Base-by-base conservation (phyloP, 1,140 invertebrate species). In the Cecropterus lyciades region DNA sequence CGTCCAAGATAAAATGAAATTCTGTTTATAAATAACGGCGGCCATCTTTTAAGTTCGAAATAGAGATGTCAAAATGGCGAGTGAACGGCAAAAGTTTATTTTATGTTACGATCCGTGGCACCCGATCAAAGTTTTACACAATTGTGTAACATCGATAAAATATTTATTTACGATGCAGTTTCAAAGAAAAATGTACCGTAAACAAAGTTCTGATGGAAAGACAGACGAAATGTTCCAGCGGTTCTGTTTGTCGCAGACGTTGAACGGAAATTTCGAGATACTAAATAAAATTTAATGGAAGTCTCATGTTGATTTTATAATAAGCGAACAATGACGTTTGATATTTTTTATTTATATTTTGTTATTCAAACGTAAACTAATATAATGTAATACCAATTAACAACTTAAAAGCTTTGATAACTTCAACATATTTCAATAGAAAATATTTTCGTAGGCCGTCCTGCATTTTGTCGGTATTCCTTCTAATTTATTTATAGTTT, bases 21-120 rank as follows among this genome's bases (percentile, higher is more conserved):
- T 67, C 46, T 11, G 16, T 49, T 66, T 70, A 75, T 76, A 77
- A 75, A 78, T 75, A 72, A 72, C 67, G 45, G 33, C 55, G 62
- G 13, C 59, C 63, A 79, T 80, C 79, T 86, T 84, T 80, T 77
- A 85, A 80, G 79, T 78, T 82, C 43, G 37, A 77, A 76, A 81
- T 79, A 77, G 68, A 77, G 65, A 76, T 80, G 79, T 85, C 78
- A 81, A 79, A 81, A 75, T 69, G 68, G 62, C 72, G 73, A 70
- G 69, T 69, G 55, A 77, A 71, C 71, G 75, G 70, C n/a, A 73
- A 69, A 84, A 82, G 69, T 81, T 81, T 80, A 72, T 72, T 79
- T 85, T 82, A 84, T 65, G 76, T 78, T 74, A 75, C 65, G 66
- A 77, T 51, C 63, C 53, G 65, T 70, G 62, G 52, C 71, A 69